Base-by-base conservation (phyloP, 2,113 vertebrate genomes). In the Neoarius graeffei region DNA sequence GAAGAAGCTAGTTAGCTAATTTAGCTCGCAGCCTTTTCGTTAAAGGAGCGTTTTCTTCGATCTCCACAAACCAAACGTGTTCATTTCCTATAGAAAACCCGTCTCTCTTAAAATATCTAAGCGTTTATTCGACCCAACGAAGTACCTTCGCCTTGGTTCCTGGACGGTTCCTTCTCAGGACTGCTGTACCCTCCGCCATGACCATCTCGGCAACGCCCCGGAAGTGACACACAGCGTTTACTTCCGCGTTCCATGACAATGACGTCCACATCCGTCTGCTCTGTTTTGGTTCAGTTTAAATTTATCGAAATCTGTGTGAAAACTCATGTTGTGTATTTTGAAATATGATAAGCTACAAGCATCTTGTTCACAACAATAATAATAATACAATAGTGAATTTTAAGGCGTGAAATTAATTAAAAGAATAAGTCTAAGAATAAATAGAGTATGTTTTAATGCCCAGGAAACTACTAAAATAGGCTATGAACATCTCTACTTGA, bases 101-200 rank as follows among this genome's bases (percentile, higher is more conserved):
- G 52, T 14, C 11, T 35, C 25, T 57, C 8, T 59, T 15, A 6
- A 42, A 67, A 42, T 25, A 82, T 62, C 9, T 23, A 23, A 3
- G 10, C 30, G 20, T 23, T 74, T 59, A 25, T 2, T 27, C 25
- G n/a, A n/a, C 11, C 54, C 42, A 62, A 52, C 73, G 5, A 9
- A 79, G 59, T 89, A 99, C 98, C 97, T 98, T 98, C 17, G 96
- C 96, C 94, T 97, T 99, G 92, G 97, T 99, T 93, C 98, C 98
- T 93, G 97, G 98, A 95, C 98, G 96, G 94, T 98, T 98, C 94
- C 98, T 95, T 96, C 98, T 96, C 94, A 99, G 95, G 94, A 98
- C 97, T 95, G 97, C 97, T 95, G 97, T 95, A 83, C 97, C 97
- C 97, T 99, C 97, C 97, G 97, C 97, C 97, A 99, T 99, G 97